phyloP scores from a whole-genome alignment of 2,888 invertebrate genomes.

The Calephelis perditalis region DNA sequence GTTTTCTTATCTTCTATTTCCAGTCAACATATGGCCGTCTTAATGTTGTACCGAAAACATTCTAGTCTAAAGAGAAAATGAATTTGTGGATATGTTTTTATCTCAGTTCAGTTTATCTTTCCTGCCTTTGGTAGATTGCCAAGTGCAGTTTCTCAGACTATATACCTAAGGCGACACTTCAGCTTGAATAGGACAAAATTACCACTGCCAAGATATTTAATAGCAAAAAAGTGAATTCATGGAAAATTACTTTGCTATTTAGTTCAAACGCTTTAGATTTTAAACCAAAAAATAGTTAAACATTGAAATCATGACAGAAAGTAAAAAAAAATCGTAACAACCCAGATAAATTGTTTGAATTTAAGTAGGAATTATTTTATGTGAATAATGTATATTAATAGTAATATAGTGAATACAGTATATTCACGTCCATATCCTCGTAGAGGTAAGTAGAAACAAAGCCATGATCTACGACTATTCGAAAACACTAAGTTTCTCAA shows the following conservation, averaged over 20 bases:
- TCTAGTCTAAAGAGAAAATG: slow-evolving; percentile 24
- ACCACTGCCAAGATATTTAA: slow-evolving; percentile 30
- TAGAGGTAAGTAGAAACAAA: no score
- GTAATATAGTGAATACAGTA: no score
- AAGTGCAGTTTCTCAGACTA: slow-evolving; percentile 29
- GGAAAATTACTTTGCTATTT: slow-evolving; percentile 21
- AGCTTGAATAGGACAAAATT: slow-evolving; percentile 30
- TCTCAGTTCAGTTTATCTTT: slow-evolving; percentile 29
- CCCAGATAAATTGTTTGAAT: no score
- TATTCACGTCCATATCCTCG: no score
- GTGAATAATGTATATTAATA: no score
- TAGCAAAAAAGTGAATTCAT: slow-evolving; percentile 26
- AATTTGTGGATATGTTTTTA: slow-evolving; percentile 30
- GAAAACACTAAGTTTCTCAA: no score
- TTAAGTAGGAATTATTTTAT: no score
- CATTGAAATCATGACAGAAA: no score
- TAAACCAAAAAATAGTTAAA: no score
- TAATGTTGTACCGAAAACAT: slow-evolving; percentile 18
- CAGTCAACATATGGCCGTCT: slow-evolving; percentile 4
- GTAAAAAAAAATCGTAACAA: no score
- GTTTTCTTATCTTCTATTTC: neutral
- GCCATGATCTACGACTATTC: no score
- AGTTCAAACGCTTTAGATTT: neutral
- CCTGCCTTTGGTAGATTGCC: slow-evolving; percentile 28
- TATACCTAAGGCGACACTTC: slow-evolving; percentile 30